phyloP scores from a whole-genome alignment of 2,888 invertebrate species.

The Oasisia sp. region DNA sequence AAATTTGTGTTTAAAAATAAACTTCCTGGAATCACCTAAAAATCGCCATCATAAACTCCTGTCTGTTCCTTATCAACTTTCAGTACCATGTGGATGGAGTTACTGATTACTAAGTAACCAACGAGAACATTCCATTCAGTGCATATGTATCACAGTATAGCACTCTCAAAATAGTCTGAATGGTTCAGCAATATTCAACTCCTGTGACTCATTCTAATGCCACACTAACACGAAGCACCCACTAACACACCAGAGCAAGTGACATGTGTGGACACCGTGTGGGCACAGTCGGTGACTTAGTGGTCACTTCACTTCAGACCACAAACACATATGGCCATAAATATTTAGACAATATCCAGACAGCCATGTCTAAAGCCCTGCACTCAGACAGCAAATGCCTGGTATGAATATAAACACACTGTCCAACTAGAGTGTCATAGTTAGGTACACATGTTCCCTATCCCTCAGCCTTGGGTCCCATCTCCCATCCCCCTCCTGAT shows the following conservation, averaged over 20 bases:
- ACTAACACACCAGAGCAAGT: background rate
- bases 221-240: background rate
- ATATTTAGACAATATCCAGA: slow-evolving; percentile 4
- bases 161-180: too few species aligned
- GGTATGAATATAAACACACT: background rate
- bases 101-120: too few species aligned
- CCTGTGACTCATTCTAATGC: too few species aligned
- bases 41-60: background rate
- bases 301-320: background rate
- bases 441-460: background rate
- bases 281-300: background rate
- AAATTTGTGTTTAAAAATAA: background rate
- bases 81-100: too few species aligned
- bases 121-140: too few species aligned
- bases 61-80: background rate
- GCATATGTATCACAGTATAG: too few species aligned
- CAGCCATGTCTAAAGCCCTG: background rate
- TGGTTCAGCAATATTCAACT: too few species aligned
- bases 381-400: background rate
- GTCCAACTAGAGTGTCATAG: background rate
- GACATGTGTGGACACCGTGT: background rate
- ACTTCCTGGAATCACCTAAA: background rate
- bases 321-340: background rate
- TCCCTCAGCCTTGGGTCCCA: background rate
- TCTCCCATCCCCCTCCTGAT: background rate